A percentile compares a stretch with the other conserved stretches of the same genome.
phyloP scores from a whole-genome alignment of 2,888 invertebrate genomes.

The Chymomyza amoena region DNA sequence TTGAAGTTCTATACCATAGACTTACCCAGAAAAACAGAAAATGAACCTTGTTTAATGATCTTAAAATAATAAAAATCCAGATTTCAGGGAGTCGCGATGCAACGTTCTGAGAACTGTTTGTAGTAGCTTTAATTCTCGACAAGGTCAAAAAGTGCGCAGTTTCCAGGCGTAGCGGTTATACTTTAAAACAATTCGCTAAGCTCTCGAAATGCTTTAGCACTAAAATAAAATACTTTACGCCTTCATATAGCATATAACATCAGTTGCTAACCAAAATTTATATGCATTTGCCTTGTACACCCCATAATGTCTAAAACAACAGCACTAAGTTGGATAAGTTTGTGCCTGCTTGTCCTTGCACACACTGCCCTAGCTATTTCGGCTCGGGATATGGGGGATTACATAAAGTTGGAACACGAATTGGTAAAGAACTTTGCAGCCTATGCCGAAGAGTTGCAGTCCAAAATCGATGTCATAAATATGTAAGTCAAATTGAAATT shows the following conservation, averaged over 20 bases:
- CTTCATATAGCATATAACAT: neutral
- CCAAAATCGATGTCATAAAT: constrained; percentile 26
- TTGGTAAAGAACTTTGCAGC: constrained; percentile 10
- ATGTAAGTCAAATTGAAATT: constrained; percentile 21
- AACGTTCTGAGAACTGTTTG: neutral
- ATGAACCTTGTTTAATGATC: too few species aligned
- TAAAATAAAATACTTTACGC: neutral
- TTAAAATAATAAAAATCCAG: too few species aligned
- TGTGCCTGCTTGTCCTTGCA: neutral
- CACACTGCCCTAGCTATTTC: neutral
- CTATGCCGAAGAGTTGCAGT: constrained; percentile 24
- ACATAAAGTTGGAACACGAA: constrained; percentile 2
- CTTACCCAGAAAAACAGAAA: too few species aligned
- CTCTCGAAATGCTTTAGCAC: neutral
- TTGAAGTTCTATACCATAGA: too few species aligned
- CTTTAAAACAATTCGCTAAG: neutral
- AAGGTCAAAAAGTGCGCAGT: neutral
- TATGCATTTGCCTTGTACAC: neutral
- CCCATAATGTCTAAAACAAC: neutral
- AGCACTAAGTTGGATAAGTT: neutral
- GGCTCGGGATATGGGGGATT: neutral
- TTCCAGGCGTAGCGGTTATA: neutral
- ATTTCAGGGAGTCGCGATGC: too few species aligned
- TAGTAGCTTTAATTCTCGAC: neutral
- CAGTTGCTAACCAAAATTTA: neutral